Base-by-base conservation (phyloP, 37 sponge, comb jelly and placozoan species). In the Amphimedon queenslandica region DNA sequence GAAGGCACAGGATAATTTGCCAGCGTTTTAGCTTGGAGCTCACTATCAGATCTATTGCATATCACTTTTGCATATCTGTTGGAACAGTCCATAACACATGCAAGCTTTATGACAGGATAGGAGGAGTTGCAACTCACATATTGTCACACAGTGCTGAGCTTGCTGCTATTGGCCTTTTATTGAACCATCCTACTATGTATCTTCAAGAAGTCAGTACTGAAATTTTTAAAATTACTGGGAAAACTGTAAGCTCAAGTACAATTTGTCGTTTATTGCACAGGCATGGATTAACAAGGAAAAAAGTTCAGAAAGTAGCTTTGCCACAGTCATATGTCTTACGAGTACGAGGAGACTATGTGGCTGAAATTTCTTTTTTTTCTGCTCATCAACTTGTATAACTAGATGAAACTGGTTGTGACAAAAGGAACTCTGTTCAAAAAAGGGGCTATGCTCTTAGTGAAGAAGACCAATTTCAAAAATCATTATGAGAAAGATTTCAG, bases 391-490 rank as follows among this genome's bases (percentile, higher is more conserved):
- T n/a, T 6, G 69, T 69, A 1, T 69, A 18, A 18, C 42, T 69
- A 18, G 69, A 69, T 69, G 69, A 69, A 37, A 38, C 69, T n/a
- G 69, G 69, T n/a, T 71, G 32, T 36, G 76, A 83, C 57, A 10
- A 64, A 27, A 24, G 72, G 27, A 24, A 83, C 23, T 18, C 24
- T 33, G 56, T 61, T 29, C 28, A 72, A 4, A 80, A 40, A 39
- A 64, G 43, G 34, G 80, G 80, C 2, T 80, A 80, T 39, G 30
- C 72, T 24, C 5, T 80, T 43, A n/a, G 37, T 32, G 80, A 72
- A 4, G 3, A 32, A 23, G 55, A 40, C 72, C 80, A 43, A 55
- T 71, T 13, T 80, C 6, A 63, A 64, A 80, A 31, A 53, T 72
- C 55, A 63, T 80, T 4, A 55, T 80, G 1, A 37, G 2, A 21